These are phyloP conservation scores for Tinea pellionella DNA, from an alignment of 2,888 invertebrate genomes.

Conservation along the genomic window DNA sequence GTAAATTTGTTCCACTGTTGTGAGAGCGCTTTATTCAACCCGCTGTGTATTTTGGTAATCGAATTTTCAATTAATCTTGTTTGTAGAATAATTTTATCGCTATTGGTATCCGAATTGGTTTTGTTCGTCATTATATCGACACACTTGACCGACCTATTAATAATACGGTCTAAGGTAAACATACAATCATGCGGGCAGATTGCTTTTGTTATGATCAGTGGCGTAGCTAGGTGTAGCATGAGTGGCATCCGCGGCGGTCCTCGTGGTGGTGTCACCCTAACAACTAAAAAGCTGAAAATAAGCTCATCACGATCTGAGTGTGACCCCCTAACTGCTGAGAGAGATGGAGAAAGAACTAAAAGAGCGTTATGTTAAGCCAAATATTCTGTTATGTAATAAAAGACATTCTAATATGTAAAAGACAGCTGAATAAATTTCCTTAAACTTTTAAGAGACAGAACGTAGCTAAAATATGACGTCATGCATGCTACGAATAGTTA, in stretches of 20 bases:
- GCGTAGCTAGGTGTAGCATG: too few species aligned
- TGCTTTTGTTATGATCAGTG: background rate
- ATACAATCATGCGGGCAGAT: background rate
- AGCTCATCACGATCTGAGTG: too few species aligned
- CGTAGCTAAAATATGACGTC: too few species aligned
- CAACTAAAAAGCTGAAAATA: too few species aligned
- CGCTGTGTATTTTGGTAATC: slow-evolving; percentile 25
- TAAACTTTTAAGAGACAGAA: too few species aligned
- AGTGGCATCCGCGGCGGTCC: too few species aligned
- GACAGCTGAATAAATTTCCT: too few species aligned
- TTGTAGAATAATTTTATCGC: slow-evolving; percentile 20
- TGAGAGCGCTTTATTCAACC: slow-evolving; percentile 20
- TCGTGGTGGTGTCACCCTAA: too few species aligned
- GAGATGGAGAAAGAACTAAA: too few species aligned
- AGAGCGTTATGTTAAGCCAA: background rate
- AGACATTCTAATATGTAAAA: too few species aligned
- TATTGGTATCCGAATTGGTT: slow-evolving; percentile 19
- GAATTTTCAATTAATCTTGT: slow-evolving; percentile 24
- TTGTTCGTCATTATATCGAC: slow-evolving; percentile 15
- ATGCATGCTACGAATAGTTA: too few species aligned
- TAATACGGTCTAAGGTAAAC: background rate
- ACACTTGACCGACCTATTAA: slow-evolving; percentile 12
- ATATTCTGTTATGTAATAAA: background rate
- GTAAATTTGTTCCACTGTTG: slow-evolving; percentile 10
- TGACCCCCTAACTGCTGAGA: too few species aligned